These are phyloP conservation scores for Antheraea assamensis DNA, from an alignment of 2,888 invertebrate genomes.

Conservation along the genomic window DNA sequence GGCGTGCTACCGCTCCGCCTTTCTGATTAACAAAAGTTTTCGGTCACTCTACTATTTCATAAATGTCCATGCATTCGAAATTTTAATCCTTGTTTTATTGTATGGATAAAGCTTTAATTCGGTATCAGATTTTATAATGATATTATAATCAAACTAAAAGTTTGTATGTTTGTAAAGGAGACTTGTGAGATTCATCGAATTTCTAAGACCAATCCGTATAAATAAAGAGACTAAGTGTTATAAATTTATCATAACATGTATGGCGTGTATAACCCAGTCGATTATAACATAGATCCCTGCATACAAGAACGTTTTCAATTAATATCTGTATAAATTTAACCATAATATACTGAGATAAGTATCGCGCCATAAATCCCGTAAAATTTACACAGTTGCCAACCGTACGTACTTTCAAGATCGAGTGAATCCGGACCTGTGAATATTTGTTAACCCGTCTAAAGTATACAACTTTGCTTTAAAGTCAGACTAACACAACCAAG, in stretches of 20 bases:
- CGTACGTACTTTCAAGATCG: constrained; percentile 6
- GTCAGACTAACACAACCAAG: constrained; percentile 1
- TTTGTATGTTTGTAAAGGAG: too few species aligned
- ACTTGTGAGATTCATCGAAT: too few species aligned
- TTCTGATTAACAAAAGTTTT: constrained; percentile 75
- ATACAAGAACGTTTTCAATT: neutral
- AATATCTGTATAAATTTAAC: neutral
- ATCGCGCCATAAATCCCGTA: neutral
- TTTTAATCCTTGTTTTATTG: constrained; percentile 47
- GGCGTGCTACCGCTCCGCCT: constrained; percentile 44
- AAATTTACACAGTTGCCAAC: constrained; percentile 4
- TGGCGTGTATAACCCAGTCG: neutral
- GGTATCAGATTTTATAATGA: neutral
- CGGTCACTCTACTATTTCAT: constrained; percentile 54
- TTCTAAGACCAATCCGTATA: too few species aligned
- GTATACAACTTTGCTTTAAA: constrained; percentile 16
- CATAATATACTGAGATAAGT: neutral
- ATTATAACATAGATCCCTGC: neutral
- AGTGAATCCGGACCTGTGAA: neutral
- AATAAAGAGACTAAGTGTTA: too few species aligned
- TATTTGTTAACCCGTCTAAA: constrained; percentile 9
- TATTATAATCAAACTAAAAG: too few species aligned
- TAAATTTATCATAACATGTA: too few species aligned
- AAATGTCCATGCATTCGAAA: constrained; percentile 62
- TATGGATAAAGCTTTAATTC: neutral